Evolutionary conservation across 1,140 invertebrate genomes (phyloP).

Genomic region (Listronotus bonariensis): DNA sequence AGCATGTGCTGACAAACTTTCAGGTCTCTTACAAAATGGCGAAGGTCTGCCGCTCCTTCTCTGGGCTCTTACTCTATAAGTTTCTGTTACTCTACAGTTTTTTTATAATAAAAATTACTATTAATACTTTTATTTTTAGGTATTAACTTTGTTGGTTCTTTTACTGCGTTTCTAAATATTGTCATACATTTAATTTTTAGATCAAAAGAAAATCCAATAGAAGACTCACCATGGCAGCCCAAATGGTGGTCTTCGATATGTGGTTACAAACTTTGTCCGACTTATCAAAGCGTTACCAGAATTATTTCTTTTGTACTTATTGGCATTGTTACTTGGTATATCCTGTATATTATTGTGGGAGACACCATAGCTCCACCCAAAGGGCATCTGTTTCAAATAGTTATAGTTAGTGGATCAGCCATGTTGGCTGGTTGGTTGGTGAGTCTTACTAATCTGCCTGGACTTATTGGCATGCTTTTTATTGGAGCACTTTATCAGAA

Average conservation of each 20-base stretch:
- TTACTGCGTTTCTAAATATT: no score
- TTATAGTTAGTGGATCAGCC: slow-evolving; percentile 1
- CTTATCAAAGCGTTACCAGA: not conserved
- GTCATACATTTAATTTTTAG: no score
- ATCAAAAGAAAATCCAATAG: no score
- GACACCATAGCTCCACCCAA: slow-evolving; percentile 2
- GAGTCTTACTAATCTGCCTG: slow-evolving; percentile 13
- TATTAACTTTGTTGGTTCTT: no score
- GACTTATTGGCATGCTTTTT: slow-evolving; percentile 8
- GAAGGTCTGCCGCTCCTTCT: no score
- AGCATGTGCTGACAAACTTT: no score
- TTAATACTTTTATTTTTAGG: no score
- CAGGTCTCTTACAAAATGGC: no score
- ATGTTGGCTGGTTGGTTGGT: slow-evolving; percentile 15
- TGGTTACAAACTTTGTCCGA: slow-evolving; percentile 2
- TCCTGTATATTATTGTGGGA: slow-evolving; percentile 12
- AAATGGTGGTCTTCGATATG: slow-evolving; percentile 7
- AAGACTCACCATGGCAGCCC: slow-evolving; percentile 13
- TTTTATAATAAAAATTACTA: no score
- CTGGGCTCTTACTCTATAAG: no score
- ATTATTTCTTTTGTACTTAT: slow-evolving; percentile 1
- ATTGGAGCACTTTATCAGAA: slow-evolving; percentile 17
- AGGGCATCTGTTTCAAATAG: slow-evolving; percentile 16
- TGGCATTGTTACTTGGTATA: slow-evolving; percentile 13
- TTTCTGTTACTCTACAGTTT: no score